These are phyloP conservation scores for chimpanzee (Pan troglodytes) DNA, from an alignment of 2,113 vertebrate genomes.

Conservation along the genomic window NHGRI_mPanTro3-v2.1_pri NC_072403.2:52468501-52469000, in stretches of 20 bases:
- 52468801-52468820: conserved; percentile 46
- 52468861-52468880: conserved; percentile 92
- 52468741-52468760: neutral
- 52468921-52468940: conserved; percentile 92
- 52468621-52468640: neutral
- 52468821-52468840: conserved; percentile 71
- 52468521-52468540: neutral
- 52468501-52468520: no score
- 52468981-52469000: conserved; percentile 86
- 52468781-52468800: neutral
- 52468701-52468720: neutral
- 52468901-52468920: conserved; percentile 91
- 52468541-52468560: neutral
- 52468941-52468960: conserved; percentile 94
- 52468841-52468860: conserved; percentile 85
- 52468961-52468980: conserved; percentile 83
- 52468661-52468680: conserved; percentile 35
- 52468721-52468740: neutral
- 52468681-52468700: conserved; percentile 37
- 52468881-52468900: conserved; percentile 89
- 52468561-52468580: neutral
- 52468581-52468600: neutral
- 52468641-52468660: neutral
- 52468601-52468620: neutral
- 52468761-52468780: conserved; percentile 51